Evolutionary conservation across 1,140 invertebrate genomes (phyloP).

Genomic region (Zaprionus lachaisei): DNA sequence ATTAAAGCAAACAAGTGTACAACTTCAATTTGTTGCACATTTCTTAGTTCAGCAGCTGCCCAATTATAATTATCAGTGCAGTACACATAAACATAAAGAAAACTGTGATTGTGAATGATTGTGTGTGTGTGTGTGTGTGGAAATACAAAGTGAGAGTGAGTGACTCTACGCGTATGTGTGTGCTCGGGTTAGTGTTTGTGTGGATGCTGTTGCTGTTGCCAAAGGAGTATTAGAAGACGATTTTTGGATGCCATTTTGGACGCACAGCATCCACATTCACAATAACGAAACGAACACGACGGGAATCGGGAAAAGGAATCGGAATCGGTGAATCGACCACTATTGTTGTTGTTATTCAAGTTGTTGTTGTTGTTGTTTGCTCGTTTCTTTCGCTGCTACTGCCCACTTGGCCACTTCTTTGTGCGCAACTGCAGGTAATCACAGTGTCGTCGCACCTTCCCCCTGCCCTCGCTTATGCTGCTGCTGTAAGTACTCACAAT

Average conservation of each 20-base stretch:
- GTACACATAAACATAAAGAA: constrained; percentile 19
- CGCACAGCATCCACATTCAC: constrained; percentile 44
- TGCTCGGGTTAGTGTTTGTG: not conserved
- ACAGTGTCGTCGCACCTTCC: constrained; percentile 16
- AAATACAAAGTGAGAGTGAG: constrained; percentile 5
- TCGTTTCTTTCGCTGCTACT: constrained; percentile 34
- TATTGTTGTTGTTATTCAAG: constrained; percentile 22
- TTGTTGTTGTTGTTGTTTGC: constrained; percentile 9
- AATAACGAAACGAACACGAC: constrained; percentile 34
- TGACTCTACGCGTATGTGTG: not conserved
- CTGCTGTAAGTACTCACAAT: constrained; percentile 7
- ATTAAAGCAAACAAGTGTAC: constrained; percentile 70
- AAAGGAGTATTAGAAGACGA: constrained; percentile 46
- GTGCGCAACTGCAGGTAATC: constrained; percentile 77
- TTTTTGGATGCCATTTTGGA: constrained; percentile 43
- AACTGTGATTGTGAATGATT: constrained; percentile 21
- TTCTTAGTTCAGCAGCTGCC: constrained; percentile 23
- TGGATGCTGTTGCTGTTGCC: constrained; percentile 42
- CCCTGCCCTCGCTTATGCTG: not conserved
- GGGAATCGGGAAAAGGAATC: constrained; percentile 35
- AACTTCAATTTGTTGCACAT: constrained; percentile 62
- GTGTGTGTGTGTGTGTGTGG: constrained; percentile 4
- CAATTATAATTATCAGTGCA: constrained; percentile 25
- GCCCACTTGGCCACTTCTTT: constrained; percentile 50
- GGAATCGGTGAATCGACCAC: constrained; percentile 39